Evolutionary conservation across 1,140 invertebrate species (phyloP).

Genomic region (Apis florea): DNA sequence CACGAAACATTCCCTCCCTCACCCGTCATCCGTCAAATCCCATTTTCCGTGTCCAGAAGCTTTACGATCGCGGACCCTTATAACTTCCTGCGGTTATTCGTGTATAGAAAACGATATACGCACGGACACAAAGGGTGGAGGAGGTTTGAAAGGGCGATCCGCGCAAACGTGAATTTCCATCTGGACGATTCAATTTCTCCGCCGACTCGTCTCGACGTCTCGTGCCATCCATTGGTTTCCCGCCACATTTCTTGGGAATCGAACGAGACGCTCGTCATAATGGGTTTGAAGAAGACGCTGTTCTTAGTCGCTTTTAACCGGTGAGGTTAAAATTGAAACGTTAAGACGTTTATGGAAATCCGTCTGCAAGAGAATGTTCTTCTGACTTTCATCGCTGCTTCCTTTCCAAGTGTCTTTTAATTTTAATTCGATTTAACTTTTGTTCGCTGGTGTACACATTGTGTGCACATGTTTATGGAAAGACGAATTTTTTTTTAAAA

Average conservation of each 20-base stretch:
- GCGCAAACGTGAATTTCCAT: conserved; percentile 62
- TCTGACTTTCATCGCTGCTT: background rate
- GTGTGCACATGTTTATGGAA: too few species aligned
- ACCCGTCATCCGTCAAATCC: conserved; percentile 26
- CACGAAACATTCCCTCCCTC: background rate
- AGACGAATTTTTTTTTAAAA: too few species aligned
- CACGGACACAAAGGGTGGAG: background rate
- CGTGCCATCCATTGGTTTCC: background rate
- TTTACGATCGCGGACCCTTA: conserved; percentile 27
- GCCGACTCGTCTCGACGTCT: conserved; percentile 13
- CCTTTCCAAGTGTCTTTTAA: background rate
- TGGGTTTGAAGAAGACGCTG: background rate
- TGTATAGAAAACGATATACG: conserved; percentile 35
- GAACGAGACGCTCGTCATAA: conserved; percentile 2
- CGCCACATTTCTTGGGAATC: conserved; percentile 26
- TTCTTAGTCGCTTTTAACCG: background rate
- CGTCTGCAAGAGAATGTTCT: background rate
- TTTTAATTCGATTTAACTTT: too few species aligned
- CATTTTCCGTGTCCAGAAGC: conserved; percentile 35
- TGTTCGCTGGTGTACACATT: too few species aligned
- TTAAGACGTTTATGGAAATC: background rate
- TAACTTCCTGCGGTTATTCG: conserved; percentile 14
- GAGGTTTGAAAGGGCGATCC: background rate
- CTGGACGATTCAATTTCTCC: conserved; percentile 66
- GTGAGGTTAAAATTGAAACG: background rate